Evolutionary conservation across 2,113 vertebrate genomes (phyloP).

Genomic region (Paraplagusia blochii): DNA sequence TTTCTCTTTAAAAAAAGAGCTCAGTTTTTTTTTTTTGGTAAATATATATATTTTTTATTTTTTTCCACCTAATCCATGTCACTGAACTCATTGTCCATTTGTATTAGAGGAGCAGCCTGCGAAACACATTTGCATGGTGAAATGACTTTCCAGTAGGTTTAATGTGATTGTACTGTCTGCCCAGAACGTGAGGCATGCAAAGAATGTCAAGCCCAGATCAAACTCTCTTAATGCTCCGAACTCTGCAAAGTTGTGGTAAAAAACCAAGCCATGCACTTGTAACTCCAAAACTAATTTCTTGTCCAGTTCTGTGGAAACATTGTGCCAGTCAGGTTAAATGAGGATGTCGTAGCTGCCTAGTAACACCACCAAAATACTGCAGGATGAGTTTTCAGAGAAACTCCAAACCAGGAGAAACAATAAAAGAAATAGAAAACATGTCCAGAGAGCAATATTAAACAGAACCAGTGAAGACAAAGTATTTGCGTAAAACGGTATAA

Average conservation of each 20-base stretch:
- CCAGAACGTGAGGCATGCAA: slow-evolving; percentile 61
- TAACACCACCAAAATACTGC: slow-evolving; percentile 20
- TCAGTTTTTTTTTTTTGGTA: slow-evolving; percentile 13
- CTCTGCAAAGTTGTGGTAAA: slow-evolving; percentile 21
- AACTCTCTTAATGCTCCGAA: slow-evolving; percentile 30
- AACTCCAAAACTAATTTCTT: slow-evolving; percentile 26
- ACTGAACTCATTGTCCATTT: slow-evolving; percentile 59
- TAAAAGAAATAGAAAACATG: slow-evolving; percentile 1
- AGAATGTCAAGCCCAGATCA: slow-evolving; percentile 54
- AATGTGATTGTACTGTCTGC: slow-evolving; percentile 53
- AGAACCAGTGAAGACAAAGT: slow-evolving; percentile 4
- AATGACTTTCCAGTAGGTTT: slow-evolving; percentile 51
- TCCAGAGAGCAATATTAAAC: slow-evolving; percentile 6
- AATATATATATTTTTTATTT: slow-evolving; percentile 5
- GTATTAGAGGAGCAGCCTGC: slow-evolving; percentile 56
- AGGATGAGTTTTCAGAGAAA: slow-evolving; percentile 4
- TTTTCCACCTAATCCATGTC: slow-evolving; percentile 37
- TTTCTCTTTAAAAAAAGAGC: slow-evolving; percentile 19
- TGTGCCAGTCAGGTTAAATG: slow-evolving; percentile 39
- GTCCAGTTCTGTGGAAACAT: slow-evolving; percentile 22
- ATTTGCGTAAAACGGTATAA: neutral
- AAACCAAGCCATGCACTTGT: slow-evolving; percentile 28
- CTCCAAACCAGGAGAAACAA: neutral
- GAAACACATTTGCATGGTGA: slow-evolving; percentile 66
- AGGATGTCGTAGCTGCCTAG: slow-evolving; percentile 20